Conservation (phyloP, 1,140 invertebrate species). For the Papilio dardanus region DNA sequence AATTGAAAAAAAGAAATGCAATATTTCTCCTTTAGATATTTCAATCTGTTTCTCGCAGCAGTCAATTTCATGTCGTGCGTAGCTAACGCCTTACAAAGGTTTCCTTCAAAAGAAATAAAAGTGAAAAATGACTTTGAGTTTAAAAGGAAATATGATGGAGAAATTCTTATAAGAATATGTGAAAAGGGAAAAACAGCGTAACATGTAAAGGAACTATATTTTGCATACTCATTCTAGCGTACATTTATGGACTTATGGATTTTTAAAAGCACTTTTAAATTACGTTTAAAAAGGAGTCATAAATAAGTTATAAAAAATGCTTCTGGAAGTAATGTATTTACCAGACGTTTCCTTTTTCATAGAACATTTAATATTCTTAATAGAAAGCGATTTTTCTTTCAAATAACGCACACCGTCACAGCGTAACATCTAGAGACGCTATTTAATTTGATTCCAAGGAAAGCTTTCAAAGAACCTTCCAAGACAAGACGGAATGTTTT, state of each 20-base stretch:
- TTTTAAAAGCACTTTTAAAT: no score
- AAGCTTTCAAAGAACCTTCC: constrained; percentile 30
- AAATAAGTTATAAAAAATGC: constrained; percentile 1
- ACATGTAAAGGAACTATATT: no score
- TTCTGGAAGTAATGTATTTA: neutral
- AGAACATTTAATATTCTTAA: constrained; percentile 16
- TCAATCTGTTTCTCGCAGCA: neutral
- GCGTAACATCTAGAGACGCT: constrained; percentile 7
- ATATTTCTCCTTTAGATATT: no score
- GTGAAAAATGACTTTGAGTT: neutral
- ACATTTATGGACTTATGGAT: no score
- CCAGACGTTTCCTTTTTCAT: neutral
- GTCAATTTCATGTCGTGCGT: neutral
- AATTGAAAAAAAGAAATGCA: no score
- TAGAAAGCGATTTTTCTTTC: constrained; percentile 13
- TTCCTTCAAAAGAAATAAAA: neutral
- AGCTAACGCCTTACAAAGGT: no score
- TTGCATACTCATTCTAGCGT: no score
- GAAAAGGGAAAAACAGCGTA: no score
- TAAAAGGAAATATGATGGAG: no score
- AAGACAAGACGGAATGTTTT: constrained; percentile 31
- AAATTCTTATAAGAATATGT: no score
- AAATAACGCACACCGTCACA: neutral
- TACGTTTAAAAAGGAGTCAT: neutral
- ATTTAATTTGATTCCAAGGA: constrained; percentile 30